Evolutionary conservation across 2,888 invertebrate species (phyloP).

Genomic region (Cataglyphis rosenhaueri): DNA sequence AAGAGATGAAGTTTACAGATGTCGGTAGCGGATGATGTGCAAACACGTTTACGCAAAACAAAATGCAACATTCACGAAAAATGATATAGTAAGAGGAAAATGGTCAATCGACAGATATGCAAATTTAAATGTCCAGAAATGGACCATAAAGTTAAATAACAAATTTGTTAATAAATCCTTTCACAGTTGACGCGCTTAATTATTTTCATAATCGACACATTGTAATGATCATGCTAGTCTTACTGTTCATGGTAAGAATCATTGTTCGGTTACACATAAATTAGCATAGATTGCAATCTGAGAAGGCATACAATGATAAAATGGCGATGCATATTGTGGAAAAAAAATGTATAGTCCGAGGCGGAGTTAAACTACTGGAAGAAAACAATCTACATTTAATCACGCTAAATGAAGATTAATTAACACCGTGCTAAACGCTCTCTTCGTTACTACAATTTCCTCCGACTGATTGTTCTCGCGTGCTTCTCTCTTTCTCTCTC

Average conservation of each 20-base stretch:
- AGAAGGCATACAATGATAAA: conserved; percentile 74
- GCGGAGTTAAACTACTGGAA: conserved; percentile 65
- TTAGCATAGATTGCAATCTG: conserved; percentile 71
- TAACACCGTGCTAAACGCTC: conserved; percentile 70
- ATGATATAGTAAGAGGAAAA: neutral
- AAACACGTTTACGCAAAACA: conserved; percentile 3
- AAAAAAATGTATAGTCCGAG: conserved; percentile 67
- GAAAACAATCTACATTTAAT: conserved; percentile 67
- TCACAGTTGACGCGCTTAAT: conserved; percentile 31
- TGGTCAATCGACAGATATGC: neutral
- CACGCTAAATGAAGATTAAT: conserved; percentile 68
- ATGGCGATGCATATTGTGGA: conserved; percentile 66
- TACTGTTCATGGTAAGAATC: conserved; percentile 49
- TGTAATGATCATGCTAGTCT: conserved; percentile 29
- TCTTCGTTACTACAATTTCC: conserved; percentile 32
- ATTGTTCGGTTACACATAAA: conserved; percentile 66
- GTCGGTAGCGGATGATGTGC: conserved; percentile 37
- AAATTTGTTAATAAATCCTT: neutral
- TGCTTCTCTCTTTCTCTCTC: conserved; percentile 1
- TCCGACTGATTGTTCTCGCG: conserved; percentile 24
- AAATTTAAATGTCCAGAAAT: neutral
- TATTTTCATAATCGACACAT: conserved; percentile 28
- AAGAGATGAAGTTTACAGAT: conserved; percentile 24
- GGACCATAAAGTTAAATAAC: neutral
- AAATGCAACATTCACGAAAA: neutral